Evolutionary conservation across 1,140 invertebrate genomes (phyloP).

Genomic region (Mylabris phalerata): DNA sequence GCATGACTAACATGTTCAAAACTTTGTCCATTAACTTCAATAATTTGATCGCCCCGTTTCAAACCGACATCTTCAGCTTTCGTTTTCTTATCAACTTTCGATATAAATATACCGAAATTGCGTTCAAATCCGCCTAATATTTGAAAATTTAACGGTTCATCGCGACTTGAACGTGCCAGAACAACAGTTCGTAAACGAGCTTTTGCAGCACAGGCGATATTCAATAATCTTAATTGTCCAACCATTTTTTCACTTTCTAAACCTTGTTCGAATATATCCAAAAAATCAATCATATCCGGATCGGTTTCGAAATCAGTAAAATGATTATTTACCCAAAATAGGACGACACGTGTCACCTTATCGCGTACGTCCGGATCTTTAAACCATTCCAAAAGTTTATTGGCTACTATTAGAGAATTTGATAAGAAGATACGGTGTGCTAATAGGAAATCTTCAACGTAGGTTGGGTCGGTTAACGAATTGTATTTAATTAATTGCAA

Average conservation of each 20-base stretch:
- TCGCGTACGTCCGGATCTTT: conserved; percentile 73
- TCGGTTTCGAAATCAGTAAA: conserved; percentile 98
- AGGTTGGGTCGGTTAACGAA: conserved; percentile 88
- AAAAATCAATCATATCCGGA: conserved; percentile 92
- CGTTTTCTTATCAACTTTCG: conserved; percentile 78
- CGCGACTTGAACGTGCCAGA: conserved; percentile 80
- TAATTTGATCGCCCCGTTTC: conserved; percentile 93
- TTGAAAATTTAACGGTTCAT: conserved; percentile 88
- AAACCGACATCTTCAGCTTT: conserved; percentile 95
- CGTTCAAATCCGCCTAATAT: conserved; percentile 90
- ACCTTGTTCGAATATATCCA: conserved; percentile 86
- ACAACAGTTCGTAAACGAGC: conserved; percentile 86
- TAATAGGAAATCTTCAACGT: conserved; percentile 97
- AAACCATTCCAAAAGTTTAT: conserved; percentile 87
- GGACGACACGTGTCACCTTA: conserved; percentile 87
- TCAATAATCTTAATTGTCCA: conserved; percentile 74
- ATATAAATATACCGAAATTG: conserved; percentile 88
- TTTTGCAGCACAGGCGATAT: conserved; percentile 95
- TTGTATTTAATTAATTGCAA: conserved; percentile 92
- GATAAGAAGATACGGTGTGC: conserved; percentile 94
- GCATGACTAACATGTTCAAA: conserved; percentile 88
- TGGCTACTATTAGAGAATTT: conserved; percentile 74
- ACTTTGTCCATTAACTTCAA: conserved; percentile 89
- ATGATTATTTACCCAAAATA: conserved; percentile 99
- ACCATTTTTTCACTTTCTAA: conserved; percentile 81